These are phyloP conservation scores for Agapostemon virescens DNA, from an alignment of 2,888 invertebrate species.

Conservation along the genomic window DNA sequence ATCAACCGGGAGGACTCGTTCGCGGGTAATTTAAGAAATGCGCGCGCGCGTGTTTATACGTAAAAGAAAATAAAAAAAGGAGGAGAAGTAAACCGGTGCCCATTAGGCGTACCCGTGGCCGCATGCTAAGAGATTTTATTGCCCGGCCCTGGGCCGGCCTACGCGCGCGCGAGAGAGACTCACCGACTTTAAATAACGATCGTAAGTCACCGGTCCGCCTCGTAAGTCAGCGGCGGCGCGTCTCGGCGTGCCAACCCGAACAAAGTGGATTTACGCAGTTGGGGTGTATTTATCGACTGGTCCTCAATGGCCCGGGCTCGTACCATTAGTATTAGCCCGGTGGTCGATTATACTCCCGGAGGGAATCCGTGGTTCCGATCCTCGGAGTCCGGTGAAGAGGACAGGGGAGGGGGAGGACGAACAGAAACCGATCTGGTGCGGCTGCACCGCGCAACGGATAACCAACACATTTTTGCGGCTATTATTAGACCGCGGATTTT, in stretches of 20 bases:
- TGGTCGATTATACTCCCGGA: constrained; percentile 55
- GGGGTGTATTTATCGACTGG: constrained; percentile 74
- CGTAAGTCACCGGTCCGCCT: constrained; percentile 47
- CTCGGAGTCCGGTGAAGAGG: no score
- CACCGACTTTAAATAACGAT: constrained; percentile 49
- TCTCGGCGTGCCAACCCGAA: constrained; percentile 55
- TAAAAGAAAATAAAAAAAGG: neutral
- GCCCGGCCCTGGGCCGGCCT: constrained; percentile 11
- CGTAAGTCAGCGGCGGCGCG: constrained; percentile 47
- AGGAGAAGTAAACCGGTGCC: constrained; percentile 26
- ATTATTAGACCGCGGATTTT: no score
- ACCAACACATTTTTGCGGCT: no score
- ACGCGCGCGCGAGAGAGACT: constrained; percentile 28
- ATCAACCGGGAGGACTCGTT: constrained; percentile 44
- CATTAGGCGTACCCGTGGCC: constrained; percentile 32
- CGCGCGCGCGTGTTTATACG: neutral
- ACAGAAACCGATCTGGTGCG: neutral
- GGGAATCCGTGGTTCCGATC: constrained; percentile 31
- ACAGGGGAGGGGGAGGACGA: neutral
- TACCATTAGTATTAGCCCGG: constrained; percentile 63
- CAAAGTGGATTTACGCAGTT: constrained; percentile 73
- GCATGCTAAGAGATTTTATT: constrained; percentile 45
- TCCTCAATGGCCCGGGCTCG: constrained; percentile 65
- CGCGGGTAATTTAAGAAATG: constrained; percentile 44
- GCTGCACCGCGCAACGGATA: no score